Evolutionary conservation across 2,797 vertebrate species (phyloP), one percentile per base, ranked within the genome.

Genomic region (Protosalanx chinensis): DNA sequence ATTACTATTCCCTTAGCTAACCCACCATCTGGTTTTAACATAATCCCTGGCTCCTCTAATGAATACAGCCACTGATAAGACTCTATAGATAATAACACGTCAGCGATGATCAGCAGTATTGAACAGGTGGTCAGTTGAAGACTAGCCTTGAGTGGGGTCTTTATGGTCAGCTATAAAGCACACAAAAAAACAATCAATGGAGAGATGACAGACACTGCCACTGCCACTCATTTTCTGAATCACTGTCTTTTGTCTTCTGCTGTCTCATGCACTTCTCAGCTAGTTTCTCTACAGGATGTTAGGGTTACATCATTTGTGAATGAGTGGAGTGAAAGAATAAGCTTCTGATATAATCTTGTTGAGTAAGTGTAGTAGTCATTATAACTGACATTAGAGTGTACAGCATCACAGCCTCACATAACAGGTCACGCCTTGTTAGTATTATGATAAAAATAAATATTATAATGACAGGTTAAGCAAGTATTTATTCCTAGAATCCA

Each of bases 51-150:
- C 85, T 79, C 76, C 74, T 82, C 85, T 91, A 90, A 91, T 91
- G 89, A 84, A 85, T 80, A 88, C 84, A 82, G 83, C 87, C 82
- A 80, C 79, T 83, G 85, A 76, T 87, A 83, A 79, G 79, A 82
- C 70, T 78, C 81, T 76, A 79, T 82, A 85, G 86, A 89, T 90
- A 92, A 91, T 86, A 77, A 84, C 83, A 84, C 84, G 79, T 88
- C 84, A 84, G 87, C 88, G 87, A 86, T 87, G 84, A 89, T 91
- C 89, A 92, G 87, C 90, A 88, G 85, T 89, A 92, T 91, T 93
- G 91, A 86, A 87, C 85, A 84, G 79, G 84, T 88, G 84, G 87
- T 89, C 78, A 86, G 85, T 88, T 79, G 87, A 85, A 68, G 23
- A 83, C 83, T 81, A 70, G 79, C 76, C 87, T 78, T 82, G 78